These are phyloP conservation scores for Xylota segnis DNA, from an alignment of 2,888 invertebrate genomes.

Conservation along the genomic window DNA sequence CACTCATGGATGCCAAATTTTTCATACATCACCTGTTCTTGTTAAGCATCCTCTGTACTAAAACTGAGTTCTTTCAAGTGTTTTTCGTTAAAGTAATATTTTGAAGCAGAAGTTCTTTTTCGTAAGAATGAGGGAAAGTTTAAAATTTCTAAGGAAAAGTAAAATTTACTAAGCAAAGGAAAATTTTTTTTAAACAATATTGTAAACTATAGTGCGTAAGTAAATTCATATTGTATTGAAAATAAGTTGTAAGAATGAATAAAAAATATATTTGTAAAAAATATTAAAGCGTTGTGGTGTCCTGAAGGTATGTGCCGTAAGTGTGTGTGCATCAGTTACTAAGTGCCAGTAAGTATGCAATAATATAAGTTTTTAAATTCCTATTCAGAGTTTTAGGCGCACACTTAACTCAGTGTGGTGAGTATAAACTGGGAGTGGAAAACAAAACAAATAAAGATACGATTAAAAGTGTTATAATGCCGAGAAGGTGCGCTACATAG, in stretches of 20 bases:
- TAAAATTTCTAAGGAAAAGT: neutral
- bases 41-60: constrained; percentile 31
- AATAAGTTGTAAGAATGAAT: constrained; percentile 45
- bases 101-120: constrained; percentile 12
- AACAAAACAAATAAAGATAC: too few relatives aligned
- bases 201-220: constrained; percentile 71
- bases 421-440: neutral
- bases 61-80: constrained; percentile 12
- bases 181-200: constrained; percentile 34
- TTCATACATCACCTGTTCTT: constrained; percentile 57
- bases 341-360: constrained; percentile 8
- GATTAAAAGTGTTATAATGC: too few relatives aligned
- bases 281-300: constrained; percentile 1
- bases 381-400: neutral
- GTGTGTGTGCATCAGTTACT: neutral
- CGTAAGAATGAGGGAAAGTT: constrained; percentile 14
- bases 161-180: constrained; percentile 19
- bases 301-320: too few relatives aligned
- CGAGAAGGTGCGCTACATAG: too few relatives aligned
- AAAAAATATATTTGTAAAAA: constrained; percentile 72
- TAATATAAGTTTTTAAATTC: neutral
- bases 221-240: constrained; percentile 45
- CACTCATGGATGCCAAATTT: constrained; percentile 76
- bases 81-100: constrained; percentile 29
- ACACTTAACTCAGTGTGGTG: neutral